phyloP scores from a whole-genome alignment of 2,113 vertebrate genomes.

The Archilochus colubris region DNA sequence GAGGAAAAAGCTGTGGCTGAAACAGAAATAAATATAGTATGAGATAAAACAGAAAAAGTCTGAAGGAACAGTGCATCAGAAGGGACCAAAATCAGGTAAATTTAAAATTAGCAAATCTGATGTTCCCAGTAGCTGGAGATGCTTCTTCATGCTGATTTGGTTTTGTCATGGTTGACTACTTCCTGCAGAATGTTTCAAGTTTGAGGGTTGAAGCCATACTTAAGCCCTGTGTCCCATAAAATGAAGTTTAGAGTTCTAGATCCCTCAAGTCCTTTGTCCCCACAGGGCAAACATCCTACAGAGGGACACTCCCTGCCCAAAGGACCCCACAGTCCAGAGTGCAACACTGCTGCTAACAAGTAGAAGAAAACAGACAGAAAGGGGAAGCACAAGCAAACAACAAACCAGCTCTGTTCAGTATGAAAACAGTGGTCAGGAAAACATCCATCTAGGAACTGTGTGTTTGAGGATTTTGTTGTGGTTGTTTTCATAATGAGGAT shows the following conservation, averaged over 20 bases:
- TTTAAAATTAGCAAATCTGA: neutral
- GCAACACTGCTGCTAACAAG: neutral
- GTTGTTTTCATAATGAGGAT: neutral
- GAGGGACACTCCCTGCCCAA: neutral
- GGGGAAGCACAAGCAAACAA: neutral
- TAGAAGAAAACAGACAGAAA: neutral
- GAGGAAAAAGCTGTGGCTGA: neutral
- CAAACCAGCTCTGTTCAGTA: neutral
- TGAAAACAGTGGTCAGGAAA: neutral
- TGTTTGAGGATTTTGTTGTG: neutral
- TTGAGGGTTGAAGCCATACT: neutral
- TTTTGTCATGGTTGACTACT: neutral
- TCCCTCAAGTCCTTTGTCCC: neutral
- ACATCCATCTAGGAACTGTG: neutral
- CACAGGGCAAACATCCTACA: neutral
- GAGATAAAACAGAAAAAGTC: neutral
- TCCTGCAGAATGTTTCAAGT: neutral
- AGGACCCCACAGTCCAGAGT: neutral
- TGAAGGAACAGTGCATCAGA: neutral
- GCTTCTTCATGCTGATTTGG: neutral
- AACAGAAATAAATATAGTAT: neutral
- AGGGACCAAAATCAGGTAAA: rapidly evolving
- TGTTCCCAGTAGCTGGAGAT: neutral
- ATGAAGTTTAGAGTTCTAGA: neutral
- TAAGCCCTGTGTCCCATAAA: neutral